Conservation (phyloP, 1,140 invertebrate species). For the Orchesella cincta region DNA sequence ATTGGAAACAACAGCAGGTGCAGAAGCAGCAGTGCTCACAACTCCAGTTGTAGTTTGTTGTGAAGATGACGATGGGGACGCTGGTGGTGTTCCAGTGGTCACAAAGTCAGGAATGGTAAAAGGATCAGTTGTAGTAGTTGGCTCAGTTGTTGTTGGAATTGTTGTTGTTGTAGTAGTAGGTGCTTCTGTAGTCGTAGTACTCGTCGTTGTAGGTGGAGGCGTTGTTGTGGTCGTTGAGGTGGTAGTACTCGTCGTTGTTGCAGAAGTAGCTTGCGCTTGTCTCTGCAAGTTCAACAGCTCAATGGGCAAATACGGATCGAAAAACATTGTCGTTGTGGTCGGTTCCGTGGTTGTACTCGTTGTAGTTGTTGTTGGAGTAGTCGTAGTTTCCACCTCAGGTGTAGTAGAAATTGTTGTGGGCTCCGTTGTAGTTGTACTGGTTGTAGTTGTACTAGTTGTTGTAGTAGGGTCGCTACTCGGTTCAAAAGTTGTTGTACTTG, state of each 20-base stretch:
- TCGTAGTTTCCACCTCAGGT: background rate
- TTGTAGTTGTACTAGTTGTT: background rate
- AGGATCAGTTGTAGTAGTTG: background rate
- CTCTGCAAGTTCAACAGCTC: constrained; percentile 45
- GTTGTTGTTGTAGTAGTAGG: background rate
- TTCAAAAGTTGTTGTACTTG: constrained; percentile 28
- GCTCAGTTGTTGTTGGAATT: too few species aligned
- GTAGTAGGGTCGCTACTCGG: constrained; percentile 24
- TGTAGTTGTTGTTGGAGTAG: constrained; percentile 23
- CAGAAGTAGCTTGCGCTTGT: background rate
- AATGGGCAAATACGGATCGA: constrained; percentile 47
- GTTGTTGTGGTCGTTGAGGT: constrained; percentile 21
- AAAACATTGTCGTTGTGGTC: constrained; percentile 1
- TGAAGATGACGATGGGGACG: too few species aligned
- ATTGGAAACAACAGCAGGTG: background rate
- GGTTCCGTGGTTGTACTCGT: constrained; percentile 10
- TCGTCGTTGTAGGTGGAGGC: background rate
- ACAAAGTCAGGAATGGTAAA: background rate
- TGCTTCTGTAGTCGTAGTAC: background rate
- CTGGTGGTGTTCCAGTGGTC: background rate
- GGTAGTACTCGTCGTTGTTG: background rate
- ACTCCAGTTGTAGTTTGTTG: background rate
- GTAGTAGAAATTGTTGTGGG: constrained; percentile 30
- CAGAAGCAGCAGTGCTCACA: background rate
- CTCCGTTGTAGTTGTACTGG: constrained; percentile 6